Conservation (phyloP, 1,140 invertebrate species). For the Musca domestica region DNA sequence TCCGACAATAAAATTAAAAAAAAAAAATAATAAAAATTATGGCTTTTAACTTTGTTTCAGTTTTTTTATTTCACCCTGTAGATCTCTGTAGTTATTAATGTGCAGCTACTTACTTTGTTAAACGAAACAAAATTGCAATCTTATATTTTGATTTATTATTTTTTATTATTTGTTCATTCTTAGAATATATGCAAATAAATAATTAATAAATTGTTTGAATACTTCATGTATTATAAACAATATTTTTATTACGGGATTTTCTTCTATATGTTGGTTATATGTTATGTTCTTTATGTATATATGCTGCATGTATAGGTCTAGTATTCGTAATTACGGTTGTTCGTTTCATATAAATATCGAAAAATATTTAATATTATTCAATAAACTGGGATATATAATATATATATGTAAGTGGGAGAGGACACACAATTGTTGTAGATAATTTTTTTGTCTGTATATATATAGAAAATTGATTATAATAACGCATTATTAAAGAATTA, state of each 20-base stretch:
- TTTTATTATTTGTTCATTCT: too few relatives aligned
- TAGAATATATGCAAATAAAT: too few relatives aligned
- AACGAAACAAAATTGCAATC: too few relatives aligned
- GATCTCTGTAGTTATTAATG: too few relatives aligned
- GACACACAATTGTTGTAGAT: background rate
- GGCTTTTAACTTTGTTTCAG: too few relatives aligned
- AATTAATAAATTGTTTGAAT: background rate
- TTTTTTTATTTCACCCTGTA: too few relatives aligned
- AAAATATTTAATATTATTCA: constrained; percentile 26
- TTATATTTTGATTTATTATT: too few relatives aligned
- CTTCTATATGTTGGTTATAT: background rate
- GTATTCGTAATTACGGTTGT: constrained; percentile 14
- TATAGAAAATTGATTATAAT: constrained; percentile 5
- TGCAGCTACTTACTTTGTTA: too few relatives aligned
- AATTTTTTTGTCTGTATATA: constrained; percentile 16
- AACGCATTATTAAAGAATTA: constrained; percentile 14
- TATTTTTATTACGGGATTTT: constrained; percentile 10
- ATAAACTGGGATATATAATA: constrained; percentile 1
- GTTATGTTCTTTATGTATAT: too few relatives aligned
- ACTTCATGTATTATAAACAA: background rate
- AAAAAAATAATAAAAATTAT: too few relatives aligned
- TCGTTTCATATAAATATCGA: constrained; percentile 28
- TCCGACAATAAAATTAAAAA: too few relatives aligned
- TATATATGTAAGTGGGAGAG: too few relatives aligned
- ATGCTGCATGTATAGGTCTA: constrained; percentile 7